Evolutionary conservation across 1,140 invertebrate genomes (phyloP).

Genomic region (Pogonus chalceus): DNA sequence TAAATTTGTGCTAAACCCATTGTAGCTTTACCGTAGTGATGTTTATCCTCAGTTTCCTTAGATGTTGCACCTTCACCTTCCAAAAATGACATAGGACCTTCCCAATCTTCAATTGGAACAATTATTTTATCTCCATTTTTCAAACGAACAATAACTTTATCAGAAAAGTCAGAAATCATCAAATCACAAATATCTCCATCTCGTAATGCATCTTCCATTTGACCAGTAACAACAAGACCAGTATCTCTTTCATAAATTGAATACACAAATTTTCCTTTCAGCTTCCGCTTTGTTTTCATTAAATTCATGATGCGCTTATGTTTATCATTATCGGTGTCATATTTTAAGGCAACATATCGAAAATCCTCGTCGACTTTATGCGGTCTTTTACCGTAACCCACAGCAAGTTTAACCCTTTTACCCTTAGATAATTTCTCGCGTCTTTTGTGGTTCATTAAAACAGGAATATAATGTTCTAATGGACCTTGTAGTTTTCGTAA

Average conservation of each 20-base stretch:
- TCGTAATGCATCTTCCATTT: slow-evolving; percentile 62
- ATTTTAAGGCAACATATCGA: slow-evolving; percentile 59
- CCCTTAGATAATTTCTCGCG: slow-evolving; percentile 44
- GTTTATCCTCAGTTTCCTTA: slow-evolving; percentile 49
- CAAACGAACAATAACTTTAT: slow-evolving; percentile 60
- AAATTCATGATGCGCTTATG: slow-evolving; percentile 50
- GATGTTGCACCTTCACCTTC: slow-evolving; percentile 48
- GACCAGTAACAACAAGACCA: slow-evolving; percentile 62
- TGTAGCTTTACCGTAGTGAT: slow-evolving; percentile 43
- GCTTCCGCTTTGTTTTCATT: slow-evolving; percentile 47
- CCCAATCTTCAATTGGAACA: slow-evolving; percentile 54
- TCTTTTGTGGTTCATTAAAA: slow-evolving; percentile 49
- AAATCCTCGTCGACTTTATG: slow-evolving; percentile 58
- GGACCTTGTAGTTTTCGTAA: slow-evolving; percentile 54
- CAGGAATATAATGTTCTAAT: slow-evolving; percentile 70
- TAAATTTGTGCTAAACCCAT: slow-evolving; percentile 61
- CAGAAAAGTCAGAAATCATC: slow-evolving; percentile 61
- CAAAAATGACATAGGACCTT: slow-evolving; percentile 45
- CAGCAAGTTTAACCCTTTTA: slow-evolving; percentile 52
- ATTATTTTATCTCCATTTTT: slow-evolving; percentile 61
- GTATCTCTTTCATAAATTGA: slow-evolving; percentile 60
- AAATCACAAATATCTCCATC: slow-evolving; percentile 68
- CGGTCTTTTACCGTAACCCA: slow-evolving; percentile 49
- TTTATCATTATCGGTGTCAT: slow-evolving; percentile 53
- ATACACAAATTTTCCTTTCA: slow-evolving; percentile 59